Conservation (phyloP, 2,113 vertebrate species). For the Chloebia gouldiae region DNA sequence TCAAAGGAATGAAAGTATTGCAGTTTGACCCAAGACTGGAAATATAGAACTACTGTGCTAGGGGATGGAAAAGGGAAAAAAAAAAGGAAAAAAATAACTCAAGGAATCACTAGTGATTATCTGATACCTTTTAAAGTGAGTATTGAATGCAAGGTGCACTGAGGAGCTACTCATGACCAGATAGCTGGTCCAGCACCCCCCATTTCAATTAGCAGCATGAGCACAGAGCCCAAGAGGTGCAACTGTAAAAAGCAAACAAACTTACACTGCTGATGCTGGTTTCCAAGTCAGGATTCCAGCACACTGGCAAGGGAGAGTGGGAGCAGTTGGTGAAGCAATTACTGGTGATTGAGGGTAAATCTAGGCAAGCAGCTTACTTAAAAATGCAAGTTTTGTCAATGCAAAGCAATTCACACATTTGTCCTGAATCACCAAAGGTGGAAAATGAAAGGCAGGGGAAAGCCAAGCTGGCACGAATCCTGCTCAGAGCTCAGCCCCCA, state of each 20-base stretch:
- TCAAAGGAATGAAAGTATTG: not conserved
- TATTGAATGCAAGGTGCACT: not conserved
- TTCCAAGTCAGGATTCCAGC: not conserved
- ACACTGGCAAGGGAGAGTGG: not conserved
- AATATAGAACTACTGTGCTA: not conserved
- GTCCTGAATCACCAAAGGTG: not conserved
- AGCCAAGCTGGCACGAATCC: not conserved
- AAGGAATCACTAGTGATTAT: not conserved
- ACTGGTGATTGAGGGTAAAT: not conserved
- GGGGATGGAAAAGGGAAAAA: not conserved
- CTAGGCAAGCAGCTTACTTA: not conserved
- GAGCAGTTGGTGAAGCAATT: not conserved
- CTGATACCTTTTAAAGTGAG: not conserved
- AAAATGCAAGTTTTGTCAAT: not conserved
- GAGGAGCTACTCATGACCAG: not conserved
- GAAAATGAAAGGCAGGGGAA: not conserved
- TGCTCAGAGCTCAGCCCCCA: not conserved
- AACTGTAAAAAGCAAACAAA: slow-evolving; percentile 1
- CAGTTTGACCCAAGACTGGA: not conserved
- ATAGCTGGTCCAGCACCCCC: not conserved
- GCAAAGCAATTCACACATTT: not conserved
- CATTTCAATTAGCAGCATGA: not conserved
- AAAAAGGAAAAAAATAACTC: fast-evolving
- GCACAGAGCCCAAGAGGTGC: not conserved
- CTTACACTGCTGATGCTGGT: not conserved